These are phyloP conservation scores for Saxidomus purpurata DNA, from an alignment of 1,140 invertebrate genomes.

Conservation along the genomic window DNA sequence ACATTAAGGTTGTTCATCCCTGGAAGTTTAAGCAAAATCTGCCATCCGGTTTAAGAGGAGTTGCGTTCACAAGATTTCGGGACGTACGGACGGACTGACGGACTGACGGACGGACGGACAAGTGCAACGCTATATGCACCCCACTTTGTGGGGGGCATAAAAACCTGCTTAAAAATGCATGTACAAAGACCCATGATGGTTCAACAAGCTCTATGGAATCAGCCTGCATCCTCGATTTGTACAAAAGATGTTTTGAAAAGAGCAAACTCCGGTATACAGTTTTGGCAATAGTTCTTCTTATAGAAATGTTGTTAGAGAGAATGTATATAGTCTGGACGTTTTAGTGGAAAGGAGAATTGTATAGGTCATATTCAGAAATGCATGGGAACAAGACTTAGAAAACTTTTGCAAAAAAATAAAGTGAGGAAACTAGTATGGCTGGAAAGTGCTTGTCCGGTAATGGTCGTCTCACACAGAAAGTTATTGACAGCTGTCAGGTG, in stretches of 20 bases:
- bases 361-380: constrained; percentile 43
- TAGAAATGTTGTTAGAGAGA: constrained; percentile 4
- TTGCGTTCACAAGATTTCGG: too few relatives aligned
- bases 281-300: constrained; percentile 50
- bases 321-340: constrained; percentile 45
- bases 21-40: too few relatives aligned
- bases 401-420: background rate
- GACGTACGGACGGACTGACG: too few relatives aligned
- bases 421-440: constrained; percentile 43
- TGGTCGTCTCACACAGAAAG: constrained; percentile 35
- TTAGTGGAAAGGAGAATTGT: constrained; percentile 41
- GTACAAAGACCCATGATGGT: constrained; percentile 3
- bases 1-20: too few relatives aligned
- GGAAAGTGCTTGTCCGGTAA: constrained; percentile 37
- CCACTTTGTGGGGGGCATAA: too few relatives aligned
- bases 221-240: background rate
- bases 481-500: constrained; percentile 42
- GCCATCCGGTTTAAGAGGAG: too few relatives aligned
- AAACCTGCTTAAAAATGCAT: too few relatives aligned
- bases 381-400: constrained; percentile 55
- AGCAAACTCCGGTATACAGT: constrained; percentile 22
- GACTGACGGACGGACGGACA: too few relatives aligned
- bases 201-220: constrained; percentile 26
- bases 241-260: background rate
- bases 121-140: too few relatives aligned